Evolutionary conservation across 1,140 invertebrate genomes (phyloP).

Genomic region (Drosophila pseudoobscura): DNA sequence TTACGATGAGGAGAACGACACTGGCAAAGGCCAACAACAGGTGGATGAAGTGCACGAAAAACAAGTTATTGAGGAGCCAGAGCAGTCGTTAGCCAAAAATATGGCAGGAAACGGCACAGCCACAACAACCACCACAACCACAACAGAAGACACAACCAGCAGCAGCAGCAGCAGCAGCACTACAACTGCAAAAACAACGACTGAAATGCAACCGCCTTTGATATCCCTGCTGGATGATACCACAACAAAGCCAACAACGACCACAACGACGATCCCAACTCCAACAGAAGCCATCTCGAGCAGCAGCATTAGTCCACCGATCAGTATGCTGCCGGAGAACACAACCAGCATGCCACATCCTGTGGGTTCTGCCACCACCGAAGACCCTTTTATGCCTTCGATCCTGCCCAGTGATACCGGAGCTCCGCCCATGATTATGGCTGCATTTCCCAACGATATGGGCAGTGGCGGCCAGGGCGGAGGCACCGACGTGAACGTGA

Average conservation of each 20-base stretch:
- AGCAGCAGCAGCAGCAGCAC: conserved; percentile 2
- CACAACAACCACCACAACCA: conserved; percentile 22
- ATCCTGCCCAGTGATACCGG: conserved; percentile 9
- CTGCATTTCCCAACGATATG: conserved; percentile 45
- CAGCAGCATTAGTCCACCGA: conserved; percentile 1
- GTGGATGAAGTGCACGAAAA: conserved; percentile 19
- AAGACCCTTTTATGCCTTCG: conserved; percentile 22
- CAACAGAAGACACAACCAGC: conserved; percentile 10
- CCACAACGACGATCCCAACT: conserved; percentile 8
- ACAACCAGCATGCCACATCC: conserved; percentile 5
- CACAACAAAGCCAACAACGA: conserved; percentile 31
- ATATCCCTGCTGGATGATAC: conserved; percentile 67
- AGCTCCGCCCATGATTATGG: conserved; percentile 22
- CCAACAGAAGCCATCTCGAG: no score
- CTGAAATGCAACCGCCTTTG: conserved; percentile 50
- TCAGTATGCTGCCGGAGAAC: conserved; percentile 1
- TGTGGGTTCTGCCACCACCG: conserved; percentile 5
- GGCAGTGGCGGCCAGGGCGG: conserved; percentile 46
- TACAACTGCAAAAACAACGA: conserved; percentile 42
- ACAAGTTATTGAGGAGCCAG: conserved; percentile 12
- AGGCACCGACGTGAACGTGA: conserved; percentile 83
- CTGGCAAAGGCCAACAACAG: conserved; percentile 29
- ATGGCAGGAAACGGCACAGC: conserved; percentile 46
- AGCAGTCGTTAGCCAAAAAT: conserved; percentile 39
- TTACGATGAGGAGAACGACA: conserved; percentile 15